Evolutionary conservation across 2,797 vertebrate species (phyloP), one percentile per base, ranked within the genome.

Genomic region (Acipenser ruthenus): DNA sequence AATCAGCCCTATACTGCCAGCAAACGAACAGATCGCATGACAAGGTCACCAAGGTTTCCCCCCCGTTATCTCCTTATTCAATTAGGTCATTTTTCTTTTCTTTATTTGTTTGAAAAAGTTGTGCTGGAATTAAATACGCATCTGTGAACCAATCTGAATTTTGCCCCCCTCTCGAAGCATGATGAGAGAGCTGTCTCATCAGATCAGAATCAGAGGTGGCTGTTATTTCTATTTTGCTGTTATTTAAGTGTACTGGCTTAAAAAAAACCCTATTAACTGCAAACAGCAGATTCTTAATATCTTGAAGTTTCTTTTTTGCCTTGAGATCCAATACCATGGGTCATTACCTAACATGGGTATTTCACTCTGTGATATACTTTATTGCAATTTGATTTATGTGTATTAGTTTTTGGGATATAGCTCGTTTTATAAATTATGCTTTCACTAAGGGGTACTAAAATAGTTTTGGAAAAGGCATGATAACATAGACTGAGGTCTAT

Each of bases 291-390:
- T 37, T 37, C 4, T 37, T 37, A 37, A 37, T 37, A 37, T 37
- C 23, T 62, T 50, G 23, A 47, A 8, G 50, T 51, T 60, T 12
- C 62, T 67, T 61, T 61, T 55, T 47, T 58, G 49, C 49, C 23
- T 37, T 37, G 37, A 52, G 65, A 69, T 65, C 53, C 49, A 65
- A 65, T 65, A 58, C n/a, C 68, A 65, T 65, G 63, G 67, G 49
- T 49, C 49, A 60, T 69, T 63, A 64, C 50, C 47, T 69, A 60
- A 69, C 59, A 69, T 69, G 56, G 49, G 50, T 60, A 58, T 65
- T 51, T 60, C 51, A n/a, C 50, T 60, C 68, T 65, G 63, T 65
- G 56, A 69, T 65, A 50, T 49, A 69, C 63, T 51, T 49, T 48
- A 2, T 69, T 69, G 58, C 53, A 59, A 12, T 60, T 18, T 60